Base-by-base conservation (phyloP, 2,797 vertebrate genomes). In the Thunnus albacares region DNA sequence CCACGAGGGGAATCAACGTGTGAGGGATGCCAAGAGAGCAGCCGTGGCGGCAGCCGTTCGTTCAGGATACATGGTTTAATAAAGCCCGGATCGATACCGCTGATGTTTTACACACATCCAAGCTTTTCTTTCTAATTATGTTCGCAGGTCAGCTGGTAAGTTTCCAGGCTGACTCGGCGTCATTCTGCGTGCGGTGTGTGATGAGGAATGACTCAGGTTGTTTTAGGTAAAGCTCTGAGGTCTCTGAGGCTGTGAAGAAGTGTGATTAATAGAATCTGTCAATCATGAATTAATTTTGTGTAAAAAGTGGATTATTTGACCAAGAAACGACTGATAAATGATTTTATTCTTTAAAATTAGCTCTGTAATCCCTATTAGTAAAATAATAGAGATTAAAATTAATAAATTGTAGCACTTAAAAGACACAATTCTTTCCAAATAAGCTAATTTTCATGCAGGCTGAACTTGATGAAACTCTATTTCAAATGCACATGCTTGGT, bases 21-120 rank as follows among this genome's bases (percentile, higher is more conserved):
- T 18, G 5, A 52, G 60, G 51, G 53, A 52, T 38, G 3, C 49
- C 26, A 61, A 6, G n/a, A 67, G 58, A 47, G 20, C n/a, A 7
- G 24, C n/a, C 1, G 52, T 64, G 72, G 81, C 79, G 82, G 83
- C 71, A 3, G 28, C 28, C 10, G 35, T 52, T 72, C 6, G 69
- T 58, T 70, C 66, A 75, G 79, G 77, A 89, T 69, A 67, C 85
- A 83, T 70, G 81, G 76, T 89, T 90, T 85, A 88, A 88, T 89
- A 89, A 88, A 82, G 71, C 24, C 2, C 0, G 15, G 83, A 88
- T 91, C 84, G 10, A 90, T 91, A 38, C 38, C 4, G 11, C 35
- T 3, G 10, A 72, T 85, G 84, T 87, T 81, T 70, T 71, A 76
- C 71, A 81, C 77, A 69, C 75, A 71, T 41, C 67, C 56, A 7